These are phyloP conservation scores for Tetragonula carbonaria DNA, from an alignment of 2,888 invertebrate species.

Conservation along the genomic window DNA sequence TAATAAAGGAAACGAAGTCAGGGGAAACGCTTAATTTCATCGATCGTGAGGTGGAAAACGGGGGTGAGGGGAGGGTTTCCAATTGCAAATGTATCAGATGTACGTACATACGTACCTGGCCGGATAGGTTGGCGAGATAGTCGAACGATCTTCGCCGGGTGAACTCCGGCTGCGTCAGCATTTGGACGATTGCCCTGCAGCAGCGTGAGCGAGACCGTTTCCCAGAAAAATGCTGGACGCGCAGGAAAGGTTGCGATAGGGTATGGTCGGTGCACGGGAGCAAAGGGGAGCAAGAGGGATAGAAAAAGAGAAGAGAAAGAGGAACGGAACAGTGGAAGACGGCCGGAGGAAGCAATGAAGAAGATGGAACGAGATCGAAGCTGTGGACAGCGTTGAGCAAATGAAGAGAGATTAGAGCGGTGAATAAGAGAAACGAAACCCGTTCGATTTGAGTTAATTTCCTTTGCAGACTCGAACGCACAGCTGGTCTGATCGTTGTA, in stretches of 20 bases:
- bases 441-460: slow-evolving; percentile 72
- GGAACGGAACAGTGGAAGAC: slow-evolving; percentile 41
- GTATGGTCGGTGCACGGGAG: slow-evolving; percentile 52
- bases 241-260: slow-evolving; percentile 76
- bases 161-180: slow-evolving; percentile 73
- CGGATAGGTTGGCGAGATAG: slow-evolving; percentile 55
- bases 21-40: slow-evolving; percentile 59
- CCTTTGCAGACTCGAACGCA: slow-evolving; percentile 46
- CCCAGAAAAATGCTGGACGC: slow-evolving; percentile 77
- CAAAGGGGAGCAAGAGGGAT: neutral
- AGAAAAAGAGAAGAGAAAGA: slow-evolving; percentile 6
- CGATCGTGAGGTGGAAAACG: neutral
- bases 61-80: slow-evolving; percentile 38
- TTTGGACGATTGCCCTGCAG: slow-evolving; percentile 73
- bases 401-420: slow-evolving; percentile 55
- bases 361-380: slow-evolving; percentile 43
- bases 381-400: slow-evolving; percentile 46
- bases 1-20: slow-evolving; percentile 13
- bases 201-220: slow-evolving; percentile 69
- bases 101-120: slow-evolving; percentile 57
- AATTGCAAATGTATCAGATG: slow-evolving; percentile 75
- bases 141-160: slow-evolving; percentile 55
- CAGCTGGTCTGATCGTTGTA: slow-evolving; percentile 2
- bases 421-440: slow-evolving; percentile 67
- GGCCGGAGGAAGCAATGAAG: slow-evolving; percentile 37